Evolutionary conservation across 92 coral and sea anemone genomes (phyloP).

Genomic region (Epizoanthus stellaris): DNA sequence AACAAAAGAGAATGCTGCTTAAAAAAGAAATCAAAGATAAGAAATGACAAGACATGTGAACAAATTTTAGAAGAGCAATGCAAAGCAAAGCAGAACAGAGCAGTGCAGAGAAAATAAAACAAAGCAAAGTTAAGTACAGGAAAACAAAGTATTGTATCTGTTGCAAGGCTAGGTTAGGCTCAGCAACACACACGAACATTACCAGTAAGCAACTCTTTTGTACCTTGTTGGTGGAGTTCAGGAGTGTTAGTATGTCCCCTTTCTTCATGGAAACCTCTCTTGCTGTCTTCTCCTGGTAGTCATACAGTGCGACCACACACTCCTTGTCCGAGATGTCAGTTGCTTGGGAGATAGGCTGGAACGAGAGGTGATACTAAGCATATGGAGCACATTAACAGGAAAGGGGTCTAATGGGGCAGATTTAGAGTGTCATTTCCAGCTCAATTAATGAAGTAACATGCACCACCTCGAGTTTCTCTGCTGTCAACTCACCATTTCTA

Average conservation of each 20-base stretch:
- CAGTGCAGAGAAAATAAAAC: background rate
- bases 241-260: conserved; percentile 91
- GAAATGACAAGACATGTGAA: too few species aligned
- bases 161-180: background rate
- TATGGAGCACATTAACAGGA: background rate
- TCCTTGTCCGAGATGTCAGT: conserved; percentile 94
- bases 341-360: conserved; percentile 80
- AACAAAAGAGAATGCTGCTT: background rate
- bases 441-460: too few species aligned
- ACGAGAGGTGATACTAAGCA: background rate
- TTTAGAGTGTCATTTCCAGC: too few species aligned
- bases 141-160: background rate
- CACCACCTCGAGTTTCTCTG: too few species aligned
- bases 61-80: background rate
- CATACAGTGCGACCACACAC: conserved; percentile 96
- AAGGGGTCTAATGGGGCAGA: too few species aligned
- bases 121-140: background rate
- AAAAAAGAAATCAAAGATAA: background rate
- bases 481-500: too few species aligned
- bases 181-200: background rate
- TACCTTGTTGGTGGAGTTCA: conserved; percentile 95
- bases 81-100: background rate
- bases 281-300: conserved; percentile 98
- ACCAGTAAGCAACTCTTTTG: background rate
- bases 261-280: conserved; percentile 99